Conservation (phyloP, 2,797 vertebrate species). For the Semaprochilodus insignis region DNA sequence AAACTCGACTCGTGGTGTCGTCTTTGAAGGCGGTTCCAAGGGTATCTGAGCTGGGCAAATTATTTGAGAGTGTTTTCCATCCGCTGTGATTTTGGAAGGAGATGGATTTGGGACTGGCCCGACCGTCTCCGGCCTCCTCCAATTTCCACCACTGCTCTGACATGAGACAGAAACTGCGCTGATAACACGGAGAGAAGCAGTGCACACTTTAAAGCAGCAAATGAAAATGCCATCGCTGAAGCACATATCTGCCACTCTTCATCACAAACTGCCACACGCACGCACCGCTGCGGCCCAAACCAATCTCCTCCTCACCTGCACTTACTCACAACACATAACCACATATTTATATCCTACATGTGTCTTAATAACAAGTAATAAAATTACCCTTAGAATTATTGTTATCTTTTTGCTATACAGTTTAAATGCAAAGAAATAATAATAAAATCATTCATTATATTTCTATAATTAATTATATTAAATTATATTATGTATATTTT, state of each 20-base stretch:
- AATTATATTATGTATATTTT: too few relatives aligned
- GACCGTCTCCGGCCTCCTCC: neutral
- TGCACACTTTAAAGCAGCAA: conserved; percentile 50
- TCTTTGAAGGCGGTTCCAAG: neutral
- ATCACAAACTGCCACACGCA: conserved; percentile 25
- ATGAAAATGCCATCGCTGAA: conserved; percentile 42
- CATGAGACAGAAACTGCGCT: conserved; percentile 35
- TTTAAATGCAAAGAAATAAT: too few relatives aligned
- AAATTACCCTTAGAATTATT: too few relatives aligned
- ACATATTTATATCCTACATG: neutral
- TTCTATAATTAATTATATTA: too few relatives aligned
- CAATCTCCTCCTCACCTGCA: conserved; percentile 7
- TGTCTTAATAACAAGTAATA: neutral
- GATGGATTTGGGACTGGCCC: neutral
- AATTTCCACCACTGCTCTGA: conserved; percentile 41
- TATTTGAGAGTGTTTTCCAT: neutral
- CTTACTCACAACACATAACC: conserved; percentile 15
- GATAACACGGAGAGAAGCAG: conserved; percentile 43
- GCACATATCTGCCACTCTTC: conserved; percentile 42
- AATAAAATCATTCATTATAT: too few relatives aligned
- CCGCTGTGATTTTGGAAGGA: neutral
- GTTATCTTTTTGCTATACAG: too few relatives aligned
- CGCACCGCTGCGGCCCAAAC: neutral
- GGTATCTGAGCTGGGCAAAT: neutral
- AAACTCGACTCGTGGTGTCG: neutral